Conservation (phyloP, 2,888 invertebrate species). For the Elysia crispata region DNA sequence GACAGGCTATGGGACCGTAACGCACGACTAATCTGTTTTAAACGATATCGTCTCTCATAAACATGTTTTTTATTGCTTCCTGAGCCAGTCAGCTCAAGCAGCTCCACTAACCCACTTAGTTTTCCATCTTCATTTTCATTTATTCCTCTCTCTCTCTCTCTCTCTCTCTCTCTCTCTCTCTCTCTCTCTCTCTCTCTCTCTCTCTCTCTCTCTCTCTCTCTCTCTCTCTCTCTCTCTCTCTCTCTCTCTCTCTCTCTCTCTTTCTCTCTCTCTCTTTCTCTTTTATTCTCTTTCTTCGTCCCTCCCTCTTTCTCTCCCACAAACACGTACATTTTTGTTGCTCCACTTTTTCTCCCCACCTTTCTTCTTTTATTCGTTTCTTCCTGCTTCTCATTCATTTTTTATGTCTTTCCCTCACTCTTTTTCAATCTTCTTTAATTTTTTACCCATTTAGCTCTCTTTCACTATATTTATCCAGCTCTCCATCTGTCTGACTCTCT, state of each 20-base stretch:
- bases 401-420: neutral
- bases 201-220: constrained; percentile 14
- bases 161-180: neutral
- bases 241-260: neutral
- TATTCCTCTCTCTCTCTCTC: no score
- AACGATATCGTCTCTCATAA: no score
- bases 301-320: constrained; percentile 21
- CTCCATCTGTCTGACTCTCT: no score
- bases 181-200: constrained; percentile 3
- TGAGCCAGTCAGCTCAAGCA: neutral
- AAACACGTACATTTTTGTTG: no score
- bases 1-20: no score
- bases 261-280: neutral
- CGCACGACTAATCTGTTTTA: no score
- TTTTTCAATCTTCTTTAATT: no score
- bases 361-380: neutral
- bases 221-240: neutral
- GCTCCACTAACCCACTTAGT: no score
- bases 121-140: no score
- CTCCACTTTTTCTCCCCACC: no score
- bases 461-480: no score
- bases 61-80: neutral
- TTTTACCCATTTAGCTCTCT: no score
- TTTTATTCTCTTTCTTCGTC: constrained; percentile 4
- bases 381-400: neutral